Conservation (phyloP, 2,888 invertebrate genomes). For the Lomographa bimaculata region DNA sequence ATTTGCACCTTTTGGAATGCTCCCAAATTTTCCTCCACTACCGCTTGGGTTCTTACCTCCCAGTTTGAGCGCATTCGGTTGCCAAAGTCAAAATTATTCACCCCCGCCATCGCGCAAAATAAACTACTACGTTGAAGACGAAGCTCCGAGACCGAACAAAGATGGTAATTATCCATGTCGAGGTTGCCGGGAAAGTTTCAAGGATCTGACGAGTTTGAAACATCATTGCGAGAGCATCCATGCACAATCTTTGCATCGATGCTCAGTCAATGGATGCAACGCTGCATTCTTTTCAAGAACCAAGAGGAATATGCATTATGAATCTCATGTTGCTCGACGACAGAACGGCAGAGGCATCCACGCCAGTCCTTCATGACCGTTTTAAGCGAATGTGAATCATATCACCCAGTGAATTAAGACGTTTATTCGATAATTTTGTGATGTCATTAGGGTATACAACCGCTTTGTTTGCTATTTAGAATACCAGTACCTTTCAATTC, state of each 20-base stretch:
- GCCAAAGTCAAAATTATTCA: constrained; percentile 65
- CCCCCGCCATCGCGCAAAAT: constrained; percentile 66
- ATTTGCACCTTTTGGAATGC: constrained; percentile 75
- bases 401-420: constrained; percentile 18
- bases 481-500: constrained; percentile 60
- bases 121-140: constrained; percentile 86
- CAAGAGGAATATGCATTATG: constrained; percentile 90
- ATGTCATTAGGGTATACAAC: constrained; percentile 69
- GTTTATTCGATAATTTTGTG: constrained; percentile 66
- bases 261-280: constrained; percentile 90
- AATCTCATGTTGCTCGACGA: constrained; percentile 82
- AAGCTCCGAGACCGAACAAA: constrained; percentile 85
- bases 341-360: constrained; percentile 61
- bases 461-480: constrained; percentile 44
- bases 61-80: constrained; percentile 66
- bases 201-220: constrained; percentile 85
- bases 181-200: constrained; percentile 86
- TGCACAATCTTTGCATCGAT: constrained; percentile 87
- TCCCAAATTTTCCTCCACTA: constrained; percentile 74
- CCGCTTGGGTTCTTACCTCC: constrained; percentile 75
- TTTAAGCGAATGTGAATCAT: constrained; percentile 31
- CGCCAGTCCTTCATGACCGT: constrained; percentile 62
- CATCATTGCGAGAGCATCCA: constrained; percentile 89
- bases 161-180: constrained; percentile 88
- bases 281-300: constrained; percentile 91